Evolutionary conservation across 2,113 vertebrate genomes (phyloP).

Genomic region (Tragelaphus strepsiceros): DNA sequence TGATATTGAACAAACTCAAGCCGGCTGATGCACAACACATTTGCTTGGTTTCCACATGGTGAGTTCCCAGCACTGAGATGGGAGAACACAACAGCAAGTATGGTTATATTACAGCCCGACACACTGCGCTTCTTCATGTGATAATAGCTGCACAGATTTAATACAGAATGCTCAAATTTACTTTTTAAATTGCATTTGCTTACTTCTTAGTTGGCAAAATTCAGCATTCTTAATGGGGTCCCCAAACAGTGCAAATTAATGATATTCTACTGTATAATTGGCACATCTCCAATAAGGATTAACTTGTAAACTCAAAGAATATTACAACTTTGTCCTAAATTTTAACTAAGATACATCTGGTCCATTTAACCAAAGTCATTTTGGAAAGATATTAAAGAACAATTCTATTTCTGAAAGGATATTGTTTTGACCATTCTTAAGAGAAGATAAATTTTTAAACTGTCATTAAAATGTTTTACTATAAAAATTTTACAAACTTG

Average conservation of each 20-base stretch:
- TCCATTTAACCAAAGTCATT: conserved; percentile 76
- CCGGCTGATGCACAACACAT: conserved; percentile 74
- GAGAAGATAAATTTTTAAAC: conserved; percentile 77
- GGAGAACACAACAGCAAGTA: conserved; percentile 77
- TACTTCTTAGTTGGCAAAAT: conserved; percentile 75
- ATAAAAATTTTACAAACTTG: conserved; percentile 77
- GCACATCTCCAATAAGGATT: conserved; percentile 86
- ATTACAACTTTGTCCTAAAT: conserved; percentile 73
- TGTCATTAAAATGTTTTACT: conserved; percentile 75
- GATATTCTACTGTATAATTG: conserved; percentile 80
- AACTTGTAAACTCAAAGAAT: conserved; percentile 83
- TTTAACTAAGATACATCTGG: conserved; percentile 76
- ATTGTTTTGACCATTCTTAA: conserved; percentile 68
- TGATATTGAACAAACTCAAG: conserved; percentile 77
- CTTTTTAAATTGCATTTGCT: conserved; percentile 74
- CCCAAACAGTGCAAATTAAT: conserved; percentile 77
- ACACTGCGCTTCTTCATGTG: conserved; percentile 74
- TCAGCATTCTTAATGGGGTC: conserved; percentile 75
- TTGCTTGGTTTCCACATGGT: conserved; percentile 77
- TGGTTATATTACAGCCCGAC: conserved; percentile 77
- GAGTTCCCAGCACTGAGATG: conserved; percentile 77
- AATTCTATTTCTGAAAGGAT: conserved; percentile 73
- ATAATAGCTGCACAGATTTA: conserved; percentile 74
- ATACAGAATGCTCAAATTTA: conserved; percentile 77
- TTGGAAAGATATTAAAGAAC: conserved; percentile 77